Evolutionary conservation across 2,113 vertebrate species (phyloP), one percentile per base, ranked within the genome.

Genomic region (Centropus unirufus): DNA sequence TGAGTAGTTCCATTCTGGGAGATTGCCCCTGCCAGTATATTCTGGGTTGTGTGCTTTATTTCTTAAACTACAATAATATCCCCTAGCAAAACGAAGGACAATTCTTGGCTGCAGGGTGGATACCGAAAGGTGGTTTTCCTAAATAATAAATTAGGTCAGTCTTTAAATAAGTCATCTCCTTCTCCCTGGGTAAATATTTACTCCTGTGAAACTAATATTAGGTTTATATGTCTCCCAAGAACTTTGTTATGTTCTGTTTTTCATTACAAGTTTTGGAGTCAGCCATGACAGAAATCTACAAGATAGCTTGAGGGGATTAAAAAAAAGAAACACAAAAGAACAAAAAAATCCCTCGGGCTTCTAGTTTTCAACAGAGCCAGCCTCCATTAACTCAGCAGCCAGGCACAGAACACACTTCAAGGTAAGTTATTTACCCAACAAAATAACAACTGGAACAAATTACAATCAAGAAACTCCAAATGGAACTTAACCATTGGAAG

Each of bases 111-210:
- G 36, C 66, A 92, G 82, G 80, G 73, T 67, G 52, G 90, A 82
- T 87, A 93, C 91, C 9, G 5, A 87, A 93, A 95, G 91, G 82
- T 87, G 82, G 72, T 93, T 94, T 96, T 95, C 82, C 92, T 92
- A 95, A 94, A 83, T 90, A 96, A 96, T 93, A 94, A 95, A 96
- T 81, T 93, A 95, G 55, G 52, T 80, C 83, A 95, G 67, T 74
- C 81, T 84, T 94, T 93, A 96, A 97, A 95, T 90, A 96, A 95
- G 73, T 79, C 29, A 91, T 88, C 72, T 73, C 57, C 69, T 90
- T 83, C 63, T 93, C 87, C 78, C 51, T 88, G 36, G 57, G 83
- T 84, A 96, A 95, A 96, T 95, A 96, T 96, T 93, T 94, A 91
- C 74, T 90, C 42, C 83, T 91, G 84, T n/a, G 75, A 93, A 89